These are phyloP conservation scores for Camponotus vicinus DNA, from an alignment of 1,140 invertebrate genomes.

Conservation along the genomic window DNA sequence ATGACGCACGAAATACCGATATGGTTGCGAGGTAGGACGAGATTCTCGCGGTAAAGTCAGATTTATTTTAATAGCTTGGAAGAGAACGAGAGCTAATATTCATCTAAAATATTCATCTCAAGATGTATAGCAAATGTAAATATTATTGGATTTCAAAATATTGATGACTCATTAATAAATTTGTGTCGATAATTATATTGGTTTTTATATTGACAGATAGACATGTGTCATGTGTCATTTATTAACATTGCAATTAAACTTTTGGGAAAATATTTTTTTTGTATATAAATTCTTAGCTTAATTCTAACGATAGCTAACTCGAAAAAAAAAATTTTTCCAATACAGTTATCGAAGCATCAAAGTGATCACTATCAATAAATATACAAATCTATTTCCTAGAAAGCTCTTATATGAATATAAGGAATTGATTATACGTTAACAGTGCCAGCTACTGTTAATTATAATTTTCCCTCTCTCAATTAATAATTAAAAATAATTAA, in stretches of 20 bases:
- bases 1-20: not conserved
- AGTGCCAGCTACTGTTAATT: not conserved
- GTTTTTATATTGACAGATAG: not conserved
- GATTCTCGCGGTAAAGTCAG: not conserved
- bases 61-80: constrained; percentile 1
- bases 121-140: not conserved
- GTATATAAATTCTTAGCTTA: not conserved
- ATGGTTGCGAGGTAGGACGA: not conserved
- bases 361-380: constrained; percentile 1
- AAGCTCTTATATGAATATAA: not conserved
- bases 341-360: not conserved
- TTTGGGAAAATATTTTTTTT: not conserved
- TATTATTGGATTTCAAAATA: not conserved
- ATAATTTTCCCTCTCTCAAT: not conserved
- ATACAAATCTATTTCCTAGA: not conserved
- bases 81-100: not conserved
- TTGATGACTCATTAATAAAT: not conserved
- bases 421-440: not conserved
- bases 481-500: too few species aligned
- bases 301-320: not conserved
- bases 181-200: not conserved
- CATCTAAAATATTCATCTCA: not conserved
- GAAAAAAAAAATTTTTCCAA: constrained; percentile 4
- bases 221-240: not conserved
- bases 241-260: not conserved